phyloP scores from a whole-genome alignment of 2,797 vertebrate genomes.

The Pseudochaenichthys georgianus region DNA sequence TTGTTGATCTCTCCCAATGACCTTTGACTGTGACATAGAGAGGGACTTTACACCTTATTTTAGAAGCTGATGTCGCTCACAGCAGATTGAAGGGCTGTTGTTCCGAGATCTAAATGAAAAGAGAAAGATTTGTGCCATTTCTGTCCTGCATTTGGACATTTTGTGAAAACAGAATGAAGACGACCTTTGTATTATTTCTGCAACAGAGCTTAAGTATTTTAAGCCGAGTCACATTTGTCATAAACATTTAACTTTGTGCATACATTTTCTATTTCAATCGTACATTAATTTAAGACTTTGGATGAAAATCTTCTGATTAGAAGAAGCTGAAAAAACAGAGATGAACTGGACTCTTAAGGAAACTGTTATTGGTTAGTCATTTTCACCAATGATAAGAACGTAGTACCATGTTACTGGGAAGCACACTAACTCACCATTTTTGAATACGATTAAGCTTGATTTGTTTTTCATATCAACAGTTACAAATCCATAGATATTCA shows the following conservation, averaged over 20 bases:
- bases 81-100: conserved; percentile 63
- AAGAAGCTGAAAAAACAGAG: neutral
- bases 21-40: conserved; percentile 85
- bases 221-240: conserved; percentile 50
- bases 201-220: conserved; percentile 46
- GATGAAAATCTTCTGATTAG: conserved; percentile 31
- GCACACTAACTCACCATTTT: neutral
- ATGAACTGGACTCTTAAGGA: conserved; percentile 27
- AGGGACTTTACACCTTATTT: conserved; percentile 74
- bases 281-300: conserved; percentile 15
- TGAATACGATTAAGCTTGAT: neutral
- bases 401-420: conserved; percentile 1
- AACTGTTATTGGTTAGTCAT: neutral
- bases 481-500: conserved; percentile 22
- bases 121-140: conserved; percentile 72
- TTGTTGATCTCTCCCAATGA: conserved; percentile 76
- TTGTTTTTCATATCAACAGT: conserved; percentile 6
- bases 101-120: conserved; percentile 47
- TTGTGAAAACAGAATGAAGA: conserved; percentile 58
- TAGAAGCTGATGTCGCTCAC: conserved; percentile 60
- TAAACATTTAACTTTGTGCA: conserved; percentile 35
- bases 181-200: conserved; percentile 61
- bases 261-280: conserved; percentile 49
- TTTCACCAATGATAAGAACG: too few species aligned
- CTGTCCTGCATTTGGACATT: conserved; percentile 60